These are phyloP conservation scores for Rhyacichthys aspro DNA, from an alignment of 2,797 vertebrate genomes.

Conservation along the genomic window DNA sequence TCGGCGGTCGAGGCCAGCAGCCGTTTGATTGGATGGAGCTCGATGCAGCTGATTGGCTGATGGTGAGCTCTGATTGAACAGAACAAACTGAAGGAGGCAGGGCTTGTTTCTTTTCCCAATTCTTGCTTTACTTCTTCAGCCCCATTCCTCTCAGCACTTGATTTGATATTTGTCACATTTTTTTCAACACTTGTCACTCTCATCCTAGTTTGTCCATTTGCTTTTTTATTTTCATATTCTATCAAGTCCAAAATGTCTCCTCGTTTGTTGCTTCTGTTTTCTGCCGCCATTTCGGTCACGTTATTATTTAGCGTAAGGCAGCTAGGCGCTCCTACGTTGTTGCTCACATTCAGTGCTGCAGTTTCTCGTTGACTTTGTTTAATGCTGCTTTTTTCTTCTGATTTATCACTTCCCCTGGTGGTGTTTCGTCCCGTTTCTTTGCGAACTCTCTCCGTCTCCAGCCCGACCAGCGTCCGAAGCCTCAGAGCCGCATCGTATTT, in stretches of 20 bases:
- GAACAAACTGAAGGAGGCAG: slow-evolving; percentile 19
- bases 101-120: background rate
- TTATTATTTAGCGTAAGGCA: too few relatives aligned
- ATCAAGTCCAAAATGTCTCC: too few relatives aligned
- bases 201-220: too few relatives aligned
- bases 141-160: background rate
- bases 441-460: slow-evolving; percentile 22
- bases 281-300: background rate
- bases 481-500: slow-evolving; percentile 77
- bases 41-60: slow-evolving; percentile 49
- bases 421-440: background rate
- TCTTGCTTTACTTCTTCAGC: too few relatives aligned
- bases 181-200: too few relatives aligned
- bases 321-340: too few relatives aligned
- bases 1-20: slow-evolving; percentile 48
- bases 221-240: too few relatives aligned
- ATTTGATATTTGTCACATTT: too few relatives aligned
- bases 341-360: too few relatives aligned
- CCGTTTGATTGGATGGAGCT: slow-evolving; percentile 37
- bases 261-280: background rate
- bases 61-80: slow-evolving; percentile 49
- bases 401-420: background rate
- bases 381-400: background rate
- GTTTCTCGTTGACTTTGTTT: too few relatives aligned
- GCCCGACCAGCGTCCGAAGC: slow-evolving; percentile 35